A percentile compares a stretch with the other conserved stretches of the same genome.
Evolutionary conservation across 2,888 invertebrate genomes (phyloP).

Genomic region (Anthrax anthrax): DNA sequence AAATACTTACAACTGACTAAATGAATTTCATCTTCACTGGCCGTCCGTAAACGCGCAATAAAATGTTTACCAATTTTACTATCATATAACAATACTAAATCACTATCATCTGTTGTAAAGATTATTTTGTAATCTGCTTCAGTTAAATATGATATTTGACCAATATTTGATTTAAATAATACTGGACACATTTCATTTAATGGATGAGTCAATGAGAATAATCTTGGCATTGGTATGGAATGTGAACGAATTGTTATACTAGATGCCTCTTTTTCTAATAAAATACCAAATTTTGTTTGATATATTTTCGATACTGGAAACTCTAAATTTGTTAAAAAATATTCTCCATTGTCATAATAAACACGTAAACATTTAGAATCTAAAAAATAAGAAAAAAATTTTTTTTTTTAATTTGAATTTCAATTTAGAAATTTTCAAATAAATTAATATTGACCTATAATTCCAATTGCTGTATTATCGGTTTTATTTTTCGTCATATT

Average conservation of each 20-base stretch:
- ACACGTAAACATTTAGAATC: slow-evolving; percentile 64
- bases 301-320: slow-evolving; percentile 68
- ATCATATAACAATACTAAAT: slow-evolving; percentile 70
- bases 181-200: slow-evolving; percentile 83
- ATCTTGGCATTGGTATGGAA: slow-evolving; percentile 48
- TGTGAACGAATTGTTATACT: slow-evolving; percentile 25
- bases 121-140: slow-evolving; percentile 50
- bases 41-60: slow-evolving; percentile 64
- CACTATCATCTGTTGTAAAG: slow-evolving; percentile 61
- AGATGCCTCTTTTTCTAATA: slow-evolving; percentile 58
- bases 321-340: slow-evolving; percentile 67
- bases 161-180: slow-evolving; percentile 48
- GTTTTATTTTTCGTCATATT: background rate
- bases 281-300: slow-evolving; percentile 71
- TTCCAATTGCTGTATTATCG: slow-evolving; percentile 19
- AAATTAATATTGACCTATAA: slow-evolving; percentile 20
- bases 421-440: background rate
- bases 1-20: slow-evolving; percentile 38
- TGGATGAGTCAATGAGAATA: slow-evolving; percentile 80
- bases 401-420: background rate
- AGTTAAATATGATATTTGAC: slow-evolving; percentile 45
- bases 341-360: slow-evolving; percentile 66
- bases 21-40: slow-evolving; percentile 56
- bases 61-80: slow-evolving; percentile 63
- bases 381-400: slow-evolving; percentile 7